A percentile compares a stretch with the other conserved stretches of the same genome.
These are phyloP conservation scores for Eurytoma californica DNA, from an alignment of 2,888 invertebrate species.

Conservation along the genomic window DNA sequence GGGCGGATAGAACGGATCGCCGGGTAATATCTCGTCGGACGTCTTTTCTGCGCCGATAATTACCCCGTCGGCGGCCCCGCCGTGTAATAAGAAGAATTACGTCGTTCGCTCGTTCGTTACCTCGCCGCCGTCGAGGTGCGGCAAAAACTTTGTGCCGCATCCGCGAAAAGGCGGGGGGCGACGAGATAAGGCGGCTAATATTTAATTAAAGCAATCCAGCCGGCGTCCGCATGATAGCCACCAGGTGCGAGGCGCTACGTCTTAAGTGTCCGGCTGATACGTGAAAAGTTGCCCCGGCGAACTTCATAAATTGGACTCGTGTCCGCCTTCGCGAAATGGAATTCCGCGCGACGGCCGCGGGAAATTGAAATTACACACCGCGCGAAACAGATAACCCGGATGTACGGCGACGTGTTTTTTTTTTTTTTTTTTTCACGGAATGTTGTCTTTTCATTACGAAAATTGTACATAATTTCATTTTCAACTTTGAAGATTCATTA, in stretches of 20 bases:
- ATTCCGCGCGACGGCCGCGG: too few relatives aligned
- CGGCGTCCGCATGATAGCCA: background rate
- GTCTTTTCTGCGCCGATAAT: slow-evolving; percentile 48
- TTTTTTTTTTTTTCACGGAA: too few relatives aligned
- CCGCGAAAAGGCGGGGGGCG: slow-evolving; percentile 22
- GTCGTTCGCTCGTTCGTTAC: slow-evolving; percentile 14
- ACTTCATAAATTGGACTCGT: slow-evolving; percentile 3
- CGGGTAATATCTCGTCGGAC: slow-evolving; percentile 37
- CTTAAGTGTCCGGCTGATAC: slow-evolving; percentile 15
- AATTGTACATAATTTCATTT: too few relatives aligned
- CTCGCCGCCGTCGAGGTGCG: background rate
- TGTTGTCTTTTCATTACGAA: too few relatives aligned
- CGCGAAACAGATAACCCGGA: too few relatives aligned
- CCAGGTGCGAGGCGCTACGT: background rate
- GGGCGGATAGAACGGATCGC: slow-evolving; percentile 21
- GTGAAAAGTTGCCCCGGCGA: slow-evolving; percentile 4
- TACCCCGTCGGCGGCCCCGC: background rate
- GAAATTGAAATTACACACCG: too few relatives aligned
- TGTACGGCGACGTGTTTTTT: too few relatives aligned
- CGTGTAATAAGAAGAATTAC: slow-evolving; percentile 51
- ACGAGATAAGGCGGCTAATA: slow-evolving; percentile 46
- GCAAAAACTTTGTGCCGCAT: slow-evolving; percentile 34
- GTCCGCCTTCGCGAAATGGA: too few relatives aligned
- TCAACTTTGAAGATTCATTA: too few relatives aligned
- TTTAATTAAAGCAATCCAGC: slow-evolving; percentile 47